Evolutionary conservation across 2,113 vertebrate genomes (phyloP), one percentile per base, ranked within the genome.

Genomic region (Pleuronectes platessa): DNA sequence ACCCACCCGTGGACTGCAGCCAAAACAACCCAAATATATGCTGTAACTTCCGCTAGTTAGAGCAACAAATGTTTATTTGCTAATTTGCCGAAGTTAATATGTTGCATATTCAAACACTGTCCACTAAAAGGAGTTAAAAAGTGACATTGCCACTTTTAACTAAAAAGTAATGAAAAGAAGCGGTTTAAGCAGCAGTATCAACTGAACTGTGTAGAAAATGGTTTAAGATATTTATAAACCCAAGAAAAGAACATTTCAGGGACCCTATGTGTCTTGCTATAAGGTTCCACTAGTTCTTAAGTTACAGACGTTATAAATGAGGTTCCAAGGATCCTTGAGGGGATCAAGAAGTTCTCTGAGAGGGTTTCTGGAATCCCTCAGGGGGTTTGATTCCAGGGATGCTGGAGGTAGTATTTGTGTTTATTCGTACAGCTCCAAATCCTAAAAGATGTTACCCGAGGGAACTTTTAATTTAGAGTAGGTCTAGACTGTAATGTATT

Each of bases 1-100:
- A 73, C 81, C 79, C 70, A 54, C 67, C 60, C 62, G 56, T 78
- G 27, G 49, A 70, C 63, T 11, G 3, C 78, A 77, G 87, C 81
- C 77, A 84, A 70, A 86, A 87, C 71, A 71, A 23, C 71, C 45
- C 62, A 17, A 66, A 70, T 77, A 66, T 76, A 59, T 53, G 64
- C 64, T 37, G 23, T 13, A 49, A 76, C 71, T 73, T 79, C 78
- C 64, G 47, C 61, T 26, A 10, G 26, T 49, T 40, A 24, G 0
- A 20, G 7, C 65, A 21, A 71, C 49, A 71, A 60, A 31, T 3
- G 4, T 24, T 64, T 6, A 5, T 53, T 61, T 60, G 40, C 21
- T 49, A 5, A 12, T 53, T 26, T 72, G 37, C 47, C 71, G 53
- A 14, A 68, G 10, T 15, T 15, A 35, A 13, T 13, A 35, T 12